Conservation (phyloP, 2,113 vertebrate species). For the Martes martes region DNA sequence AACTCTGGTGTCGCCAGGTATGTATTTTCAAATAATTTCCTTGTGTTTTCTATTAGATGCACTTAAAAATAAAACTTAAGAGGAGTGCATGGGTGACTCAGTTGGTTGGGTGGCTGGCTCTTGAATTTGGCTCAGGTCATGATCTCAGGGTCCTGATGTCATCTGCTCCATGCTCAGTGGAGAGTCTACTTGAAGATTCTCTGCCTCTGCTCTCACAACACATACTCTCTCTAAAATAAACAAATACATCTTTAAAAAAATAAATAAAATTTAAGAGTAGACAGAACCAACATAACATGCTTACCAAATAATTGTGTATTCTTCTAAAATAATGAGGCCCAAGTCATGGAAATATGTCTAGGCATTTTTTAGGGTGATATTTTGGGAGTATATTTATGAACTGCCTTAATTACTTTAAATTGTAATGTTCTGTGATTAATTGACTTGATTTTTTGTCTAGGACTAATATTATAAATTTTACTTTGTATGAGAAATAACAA, state of each 20-base stretch:
- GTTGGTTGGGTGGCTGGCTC: neutral
- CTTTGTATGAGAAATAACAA: constrained; percentile 31
- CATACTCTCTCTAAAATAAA: neutral
- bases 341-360: neutral
- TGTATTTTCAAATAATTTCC: constrained; percentile 42
- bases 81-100: neutral
- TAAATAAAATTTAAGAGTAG: neutral
- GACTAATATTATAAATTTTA: neutral
- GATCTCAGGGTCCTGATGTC: neutral
- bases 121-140: neutral
- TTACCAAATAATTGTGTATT: neutral
- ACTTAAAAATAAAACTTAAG: neutral
- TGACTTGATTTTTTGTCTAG: constrained; percentile 7
- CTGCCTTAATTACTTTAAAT: neutral
- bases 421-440: neutral
- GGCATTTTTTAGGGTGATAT: neutral
- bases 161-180: neutral
- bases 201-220: neutral
- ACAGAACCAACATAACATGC: neutral
- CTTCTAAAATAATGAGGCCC: neutral
- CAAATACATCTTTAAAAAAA: neutral
- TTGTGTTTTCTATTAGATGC: neutral
- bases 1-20: constrained; percentile 97
- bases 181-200: neutral
- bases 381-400: neutral